Base-by-base conservation (phyloP, 2,888 invertebrate genomes). In the Hirtodrosophila duncani region DNA sequence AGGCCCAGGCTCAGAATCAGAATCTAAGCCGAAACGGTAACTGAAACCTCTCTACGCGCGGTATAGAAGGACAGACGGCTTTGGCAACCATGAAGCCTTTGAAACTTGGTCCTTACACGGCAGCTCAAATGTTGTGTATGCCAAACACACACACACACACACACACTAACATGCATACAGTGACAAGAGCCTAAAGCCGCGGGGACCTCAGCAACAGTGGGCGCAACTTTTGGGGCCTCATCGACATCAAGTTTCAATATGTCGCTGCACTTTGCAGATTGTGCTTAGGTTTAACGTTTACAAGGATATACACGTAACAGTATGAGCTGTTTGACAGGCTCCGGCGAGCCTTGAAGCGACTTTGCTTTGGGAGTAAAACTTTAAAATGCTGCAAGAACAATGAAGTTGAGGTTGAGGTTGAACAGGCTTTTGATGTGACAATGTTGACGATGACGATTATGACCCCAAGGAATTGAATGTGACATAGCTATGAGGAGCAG, bases 61-160 rank as follows among this genome's bases (percentile, higher is more conserved):
- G n/a, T n/a, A n/a, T n/a, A n/a, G n/a, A n/a, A n/a, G n/a, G n/a
- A n/a, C n/a, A n/a, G n/a, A n/a, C n/a, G n/a, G n/a, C n/a, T n/a
- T n/a, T n/a, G n/a, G n/a, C n/a, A 8, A 4, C 16, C 23, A 26
- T n/a, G 38, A 41, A 50, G 48, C 80, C 67, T 67, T 71, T 71
- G 68, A 63, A 63, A 75, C 51, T 29, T 23, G 23, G 37, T 39
- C 61, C 29, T 30, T 43, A 53, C 61, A 42, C 67, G 14, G 44
- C 37, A 64, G 30, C 49, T 64, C 65, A 38, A 41, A 57, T 69
- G 68, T 42, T 41, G 51, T 42, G 41, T n/a, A 31, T 26, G 37
- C 29, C 30, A 21, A 23, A 26, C 10, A 8, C 38, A 5, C 8
- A 37, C 21, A 36, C 23, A 17, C 48, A 31, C 18, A 9, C 24